A percentile compares a stretch with the other conserved stretches of the same genome.
These are phyloP conservation scores for Mus spicilegus DNA, from an alignment of 2,113 vertebrate species.

Conservation along the genomic window DNA sequence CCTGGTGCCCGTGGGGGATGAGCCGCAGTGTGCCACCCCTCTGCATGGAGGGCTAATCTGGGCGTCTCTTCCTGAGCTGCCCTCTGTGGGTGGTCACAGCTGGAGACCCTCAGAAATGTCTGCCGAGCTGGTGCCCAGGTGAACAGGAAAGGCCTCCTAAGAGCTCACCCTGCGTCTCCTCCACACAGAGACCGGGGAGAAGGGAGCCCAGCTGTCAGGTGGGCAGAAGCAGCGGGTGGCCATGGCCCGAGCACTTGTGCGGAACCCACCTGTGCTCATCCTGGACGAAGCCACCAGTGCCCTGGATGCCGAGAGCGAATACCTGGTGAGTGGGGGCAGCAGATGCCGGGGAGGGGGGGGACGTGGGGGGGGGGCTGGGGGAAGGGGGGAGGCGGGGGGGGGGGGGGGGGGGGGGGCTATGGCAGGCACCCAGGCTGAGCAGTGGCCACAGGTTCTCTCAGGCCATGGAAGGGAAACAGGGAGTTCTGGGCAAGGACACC, in stretches of 20 bases:
- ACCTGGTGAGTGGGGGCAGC: constrained; percentile 87
- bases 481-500: background rate
- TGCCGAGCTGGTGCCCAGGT: background rate
- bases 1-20: background rate
- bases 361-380: accelerated
- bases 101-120: no score
- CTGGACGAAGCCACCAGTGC: constrained; percentile 98
- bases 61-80: accelerated
- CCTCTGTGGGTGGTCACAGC: accelerated
- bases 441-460: background rate
- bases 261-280: constrained; percentile 92
- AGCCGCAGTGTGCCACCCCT: no score
- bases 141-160: background rate
- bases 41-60: accelerated
- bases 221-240: constrained; percentile 98
- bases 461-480: accelerated
- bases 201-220: constrained; percentile 95
- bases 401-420: no score
- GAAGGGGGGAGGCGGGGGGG: accelerated
- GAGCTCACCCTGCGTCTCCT: background rate
- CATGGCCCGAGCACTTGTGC: constrained; percentile 95
- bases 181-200: constrained; percentile 93
- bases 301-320: constrained; percentile 95
- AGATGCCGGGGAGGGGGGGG: accelerated
- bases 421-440: background rate